phyloP scores from a whole-genome alignment of 1,140 invertebrate species.

The Drosophila arawakana region DNA sequence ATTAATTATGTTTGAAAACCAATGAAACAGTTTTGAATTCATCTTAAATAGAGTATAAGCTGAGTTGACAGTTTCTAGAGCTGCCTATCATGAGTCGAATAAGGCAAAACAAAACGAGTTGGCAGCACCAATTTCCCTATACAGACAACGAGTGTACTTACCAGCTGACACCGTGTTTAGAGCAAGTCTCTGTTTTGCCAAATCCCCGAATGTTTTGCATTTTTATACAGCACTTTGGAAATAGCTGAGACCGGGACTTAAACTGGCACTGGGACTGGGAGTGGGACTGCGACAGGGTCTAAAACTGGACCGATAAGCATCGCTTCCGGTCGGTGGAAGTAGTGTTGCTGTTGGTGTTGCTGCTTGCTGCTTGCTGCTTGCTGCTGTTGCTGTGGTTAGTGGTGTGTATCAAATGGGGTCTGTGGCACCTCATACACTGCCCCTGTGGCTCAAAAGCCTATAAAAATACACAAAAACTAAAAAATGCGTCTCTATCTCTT shows the following conservation, averaged over 20 bases:
- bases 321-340: slow-evolving; percentile 67
- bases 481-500: slow-evolving; percentile 73
- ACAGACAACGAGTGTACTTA: slow-evolving; percentile 2
- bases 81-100: too few species aligned
- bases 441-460: slow-evolving; percentile 20
- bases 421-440: slow-evolving; percentile 66
- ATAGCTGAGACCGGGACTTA: slow-evolving; percentile 13
- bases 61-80: too few species aligned
- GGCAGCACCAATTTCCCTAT: background rate
- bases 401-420: slow-evolving; percentile 81
- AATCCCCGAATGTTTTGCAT: slow-evolving; percentile 56
- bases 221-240: slow-evolving; percentile 20
- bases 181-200: slow-evolving; percentile 63
- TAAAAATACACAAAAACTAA: slow-evolving; percentile 30
- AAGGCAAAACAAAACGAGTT: too few species aligned
- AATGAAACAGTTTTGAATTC: too few species aligned
- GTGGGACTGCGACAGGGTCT: slow-evolving; percentile 3
- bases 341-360: slow-evolving; percentile 41
- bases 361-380: slow-evolving; percentile 1
- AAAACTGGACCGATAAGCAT: slow-evolving; percentile 66
- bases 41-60: too few species aligned
- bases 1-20: too few species aligned
- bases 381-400: slow-evolving; percentile 62
- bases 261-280: background rate
- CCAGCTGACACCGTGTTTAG: slow-evolving; percentile 4